Percentiles rank a stretch among this genome's conserved stretches.
Conservation (phyloP, 2,797 vertebrate genomes). For the Micropoecilia bifurca region DNA sequence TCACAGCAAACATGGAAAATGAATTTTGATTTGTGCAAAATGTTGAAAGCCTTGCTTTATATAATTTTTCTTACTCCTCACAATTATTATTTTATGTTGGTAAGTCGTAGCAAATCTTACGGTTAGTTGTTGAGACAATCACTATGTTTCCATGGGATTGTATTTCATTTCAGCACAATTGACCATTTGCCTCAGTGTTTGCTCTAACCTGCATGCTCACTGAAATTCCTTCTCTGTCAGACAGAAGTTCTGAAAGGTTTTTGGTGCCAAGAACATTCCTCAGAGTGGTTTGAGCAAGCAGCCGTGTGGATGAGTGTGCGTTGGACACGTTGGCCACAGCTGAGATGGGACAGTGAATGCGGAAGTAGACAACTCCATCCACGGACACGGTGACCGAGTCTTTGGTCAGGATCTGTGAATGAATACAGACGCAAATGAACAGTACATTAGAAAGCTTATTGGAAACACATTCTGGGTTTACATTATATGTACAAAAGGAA, state of each 20-base stretch:
- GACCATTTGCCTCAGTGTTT: not conserved
- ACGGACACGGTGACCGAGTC: slow-evolving; percentile 84
- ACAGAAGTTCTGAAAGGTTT: slow-evolving; percentile 80
- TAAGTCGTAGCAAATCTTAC: not conserved
- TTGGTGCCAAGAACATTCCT: slow-evolving; percentile 83
- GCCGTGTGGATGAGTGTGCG: slow-evolving; percentile 72
- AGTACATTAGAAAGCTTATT: not conserved
- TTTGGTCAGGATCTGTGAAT: slow-evolving; percentile 76
- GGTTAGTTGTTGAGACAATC: not conserved
- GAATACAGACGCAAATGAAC: not conserved
- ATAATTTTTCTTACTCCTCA: not conserved
- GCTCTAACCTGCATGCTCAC: slow-evolving; percentile 77
- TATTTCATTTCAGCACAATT: not conserved
- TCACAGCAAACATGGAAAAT: not conserved
- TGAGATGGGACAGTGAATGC: slow-evolving; percentile 79
- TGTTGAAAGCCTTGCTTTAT: not conserved
- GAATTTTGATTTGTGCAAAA: not conserved
- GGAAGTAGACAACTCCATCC: slow-evolving; percentile 83
- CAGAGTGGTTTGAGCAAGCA: slow-evolving; percentile 83
- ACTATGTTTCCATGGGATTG: not conserved
- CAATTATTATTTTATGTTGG: not conserved
- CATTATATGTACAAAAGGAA: not conserved
- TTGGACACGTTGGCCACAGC: slow-evolving; percentile 79
- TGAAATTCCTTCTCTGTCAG: slow-evolving; percentile 82
- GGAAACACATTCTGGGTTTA: not conserved